A percentile compares a stretch with the other conserved stretches of the same genome.
Conservation (phyloP, 2,113 vertebrate species). For the Siniperca chuatsi region DNA sequence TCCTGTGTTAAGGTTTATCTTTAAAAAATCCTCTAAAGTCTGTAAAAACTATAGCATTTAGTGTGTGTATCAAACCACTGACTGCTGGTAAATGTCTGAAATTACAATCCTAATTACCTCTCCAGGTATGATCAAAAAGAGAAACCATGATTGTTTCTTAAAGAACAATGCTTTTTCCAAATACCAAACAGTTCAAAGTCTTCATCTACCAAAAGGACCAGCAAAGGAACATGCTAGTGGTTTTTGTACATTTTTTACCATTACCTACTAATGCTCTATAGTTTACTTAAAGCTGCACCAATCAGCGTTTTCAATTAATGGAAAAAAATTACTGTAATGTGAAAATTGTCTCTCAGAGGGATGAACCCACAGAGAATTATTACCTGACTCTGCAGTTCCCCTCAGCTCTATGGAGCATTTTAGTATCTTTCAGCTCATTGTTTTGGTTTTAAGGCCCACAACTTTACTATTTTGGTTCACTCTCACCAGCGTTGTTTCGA, state of each 20-base stretch:
- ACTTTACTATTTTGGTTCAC: not conserved
- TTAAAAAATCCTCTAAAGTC: constrained; percentile 8
- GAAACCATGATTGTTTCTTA: not conserved
- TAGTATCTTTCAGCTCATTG: not conserved
- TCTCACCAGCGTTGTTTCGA: not conserved
- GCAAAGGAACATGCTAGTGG: not conserved
- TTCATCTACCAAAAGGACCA: not conserved
- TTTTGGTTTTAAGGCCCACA: not conserved
- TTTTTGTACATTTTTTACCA: not conserved
- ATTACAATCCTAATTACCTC: not conserved
- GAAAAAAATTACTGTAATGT: not conserved
- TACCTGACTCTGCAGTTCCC: not conserved
- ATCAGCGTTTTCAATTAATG: not conserved
- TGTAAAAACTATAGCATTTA: not conserved
- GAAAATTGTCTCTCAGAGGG: not conserved
- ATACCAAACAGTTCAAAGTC: not conserved
- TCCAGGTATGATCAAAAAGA: not conserved
- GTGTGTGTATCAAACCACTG: not conserved
- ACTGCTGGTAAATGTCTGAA: not conserved
- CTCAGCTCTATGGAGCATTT: not conserved
- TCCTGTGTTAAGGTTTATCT: constrained; percentile 10
- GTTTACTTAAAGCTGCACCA: not conserved
- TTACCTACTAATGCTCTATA: not conserved
- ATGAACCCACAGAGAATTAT: not conserved
- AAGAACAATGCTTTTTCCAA: not conserved